These are phyloP conservation scores for Bombus cullumanus DNA, from an alignment of 1,140 invertebrate genomes.

Conservation along the genomic window DNA sequence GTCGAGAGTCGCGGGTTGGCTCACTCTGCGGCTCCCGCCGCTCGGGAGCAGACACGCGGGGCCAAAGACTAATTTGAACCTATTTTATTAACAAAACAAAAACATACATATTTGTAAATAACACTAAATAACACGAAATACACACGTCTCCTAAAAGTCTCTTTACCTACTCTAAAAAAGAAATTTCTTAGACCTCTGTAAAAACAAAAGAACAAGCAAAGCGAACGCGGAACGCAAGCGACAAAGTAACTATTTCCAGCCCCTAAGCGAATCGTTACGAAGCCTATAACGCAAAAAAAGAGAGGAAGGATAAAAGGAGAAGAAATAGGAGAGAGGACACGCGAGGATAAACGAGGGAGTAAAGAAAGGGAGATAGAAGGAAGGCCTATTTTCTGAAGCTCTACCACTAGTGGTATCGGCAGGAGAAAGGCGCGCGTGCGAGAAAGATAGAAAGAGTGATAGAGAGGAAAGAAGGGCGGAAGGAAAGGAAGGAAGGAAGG, in stretches of 20 bases:
- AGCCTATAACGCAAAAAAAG: constrained; percentile 42
- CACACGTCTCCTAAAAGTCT: constrained; percentile 65
- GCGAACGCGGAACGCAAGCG: constrained; percentile 47
- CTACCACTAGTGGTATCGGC: not conserved
- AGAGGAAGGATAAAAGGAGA: constrained; percentile 29
- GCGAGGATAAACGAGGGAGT: constrained; percentile 46
- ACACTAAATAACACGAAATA: constrained; percentile 70
- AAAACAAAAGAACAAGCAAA: constrained; percentile 23
- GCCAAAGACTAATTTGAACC: constrained; percentile 79
- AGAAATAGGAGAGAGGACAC: not conserved
- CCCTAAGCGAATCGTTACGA: constrained; percentile 54
- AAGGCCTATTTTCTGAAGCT: not conserved
- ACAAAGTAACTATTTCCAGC: constrained; percentile 58
- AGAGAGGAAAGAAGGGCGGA: constrained; percentile 7
- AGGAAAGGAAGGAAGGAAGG: constrained; percentile 33
- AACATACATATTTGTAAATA: constrained; percentile 79
- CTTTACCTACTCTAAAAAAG: constrained; percentile 51
- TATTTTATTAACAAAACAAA: constrained; percentile 80
- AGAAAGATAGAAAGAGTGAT: not conserved
- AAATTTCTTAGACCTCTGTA: constrained; percentile 45
- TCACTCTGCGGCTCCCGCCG: constrained; percentile 84
- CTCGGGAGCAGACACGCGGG: constrained; percentile 83
- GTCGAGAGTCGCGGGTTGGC: constrained; percentile 76
- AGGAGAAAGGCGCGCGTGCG: constrained; percentile 7
- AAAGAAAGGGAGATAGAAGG: constrained; percentile 27